These are phyloP conservation scores for Drosophila pseudoobscura DNA, from an alignment of 1,140 invertebrate genomes.

Conservation along the genomic window DNA sequence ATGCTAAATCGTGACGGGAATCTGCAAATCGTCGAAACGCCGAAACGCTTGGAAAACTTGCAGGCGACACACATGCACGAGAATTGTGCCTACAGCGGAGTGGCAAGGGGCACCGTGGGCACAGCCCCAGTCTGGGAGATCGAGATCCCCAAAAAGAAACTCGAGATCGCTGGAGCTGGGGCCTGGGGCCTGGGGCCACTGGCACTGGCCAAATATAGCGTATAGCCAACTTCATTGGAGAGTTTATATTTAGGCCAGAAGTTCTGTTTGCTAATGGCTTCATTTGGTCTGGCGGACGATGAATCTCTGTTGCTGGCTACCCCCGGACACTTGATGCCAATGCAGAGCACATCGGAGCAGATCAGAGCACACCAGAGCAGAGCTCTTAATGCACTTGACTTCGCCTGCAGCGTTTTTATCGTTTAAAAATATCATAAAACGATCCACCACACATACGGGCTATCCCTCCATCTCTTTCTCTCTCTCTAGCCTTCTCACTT, in stretches of 20 bases:
- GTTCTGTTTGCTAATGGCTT: conserved; percentile 53
- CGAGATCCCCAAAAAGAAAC: conserved; percentile 31
- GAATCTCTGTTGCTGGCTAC: conserved; percentile 9
- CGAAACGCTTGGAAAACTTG: conserved; percentile 27
- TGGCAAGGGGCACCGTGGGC: no score
- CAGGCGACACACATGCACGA: not conserved
- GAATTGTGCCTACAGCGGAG: no score
- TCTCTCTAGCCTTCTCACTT: conserved; percentile 11
- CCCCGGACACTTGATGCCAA: conserved; percentile 69
- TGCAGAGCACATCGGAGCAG: conserved; percentile 33
- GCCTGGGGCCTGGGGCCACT: not conserved
- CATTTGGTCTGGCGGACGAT: conserved; percentile 33
- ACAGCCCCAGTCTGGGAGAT: no score
- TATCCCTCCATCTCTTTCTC: not conserved
- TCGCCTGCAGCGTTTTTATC: conserved; percentile 63
- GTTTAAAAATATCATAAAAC: conserved; percentile 69
- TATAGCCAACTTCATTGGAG: conserved; percentile 36
- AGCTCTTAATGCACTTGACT: conserved; percentile 62
- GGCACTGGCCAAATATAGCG: not conserved
- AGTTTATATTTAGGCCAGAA: conserved; percentile 65
- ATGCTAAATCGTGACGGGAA: conserved; percentile 68
- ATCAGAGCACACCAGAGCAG: not conserved
- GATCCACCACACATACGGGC: conserved; percentile 14
- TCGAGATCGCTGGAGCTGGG: conserved; percentile 18
- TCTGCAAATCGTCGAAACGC: conserved; percentile 37